Base-by-base conservation (phyloP, 1,140 invertebrate species). In the Bombus terrestris region DNA sequence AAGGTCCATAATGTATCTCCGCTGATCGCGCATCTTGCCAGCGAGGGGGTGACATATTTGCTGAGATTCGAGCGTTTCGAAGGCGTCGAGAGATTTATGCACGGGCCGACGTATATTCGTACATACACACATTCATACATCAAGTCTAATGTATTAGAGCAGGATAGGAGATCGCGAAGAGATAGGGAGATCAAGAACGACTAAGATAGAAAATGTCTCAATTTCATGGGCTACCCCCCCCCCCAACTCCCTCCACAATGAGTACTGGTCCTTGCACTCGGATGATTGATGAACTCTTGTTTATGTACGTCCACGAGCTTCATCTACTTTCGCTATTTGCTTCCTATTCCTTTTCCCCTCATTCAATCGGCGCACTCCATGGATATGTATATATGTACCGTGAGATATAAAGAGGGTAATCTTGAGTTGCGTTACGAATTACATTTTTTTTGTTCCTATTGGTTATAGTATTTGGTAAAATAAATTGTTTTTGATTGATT, bases 231-330 rank as follows among this genome's bases (percentile, higher is more conserved):
- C 37, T 37, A 82, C 28, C 28, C 43, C 72, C 35, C 3, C 37
- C 4, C 35, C 35, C 32, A 32, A 32, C 32, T 4, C 37, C 37
- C 37, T 37, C 75, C 66, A 83, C 84, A 90, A 90, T 86, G 79
- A 71, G 59, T 66, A 76, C 66, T 85, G 75, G 57, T 87, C 13
- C 43, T 90, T 90, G 73, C 81, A 84, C 80, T 88, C 77, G 39
- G 86, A 90, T 90, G 89, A 90, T 90, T 79, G 89, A 90, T 88
- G 86, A 90, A 73, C 81, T 64, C 83, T 90, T 90, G 89, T 90
- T 90, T 90, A 62, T 62, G 59, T n/a, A 90, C 86, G 89, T 81
- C 74, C 77, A 75, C 62, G 39, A 72, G 78, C 32, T 64, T 85
- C 41, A 62, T 80, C 84, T 53, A 77, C 41, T 73, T 53, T 85